Base-by-base conservation (phyloP, 2,797 vertebrate genomes). In the Sebastiscus albofasciatus region DNA sequence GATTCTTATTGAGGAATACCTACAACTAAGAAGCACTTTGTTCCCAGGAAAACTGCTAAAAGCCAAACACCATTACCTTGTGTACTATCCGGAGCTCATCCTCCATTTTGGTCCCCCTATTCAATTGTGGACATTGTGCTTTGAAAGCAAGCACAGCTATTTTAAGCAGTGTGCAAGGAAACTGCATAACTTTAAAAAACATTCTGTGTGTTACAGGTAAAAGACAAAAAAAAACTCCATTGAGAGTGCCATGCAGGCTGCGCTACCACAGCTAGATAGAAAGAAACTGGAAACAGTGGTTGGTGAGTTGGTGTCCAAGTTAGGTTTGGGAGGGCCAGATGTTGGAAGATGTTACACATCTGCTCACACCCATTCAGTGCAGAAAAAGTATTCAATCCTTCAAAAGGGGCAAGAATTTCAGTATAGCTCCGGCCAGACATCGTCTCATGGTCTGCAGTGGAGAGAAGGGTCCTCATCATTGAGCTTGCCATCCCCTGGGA, bases 101-200 rank as follows among this genome's bases (percentile, higher is more conserved):
- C 54, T 76, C 3, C 24, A 9, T 5, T 60, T 76, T 67, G 64
- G 36, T 58, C 73, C 73, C 73, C 24, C 59, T 4, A 67, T 67
- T 67, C 8, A 8, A 9, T 46, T 76, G 16, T 67, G 54, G 34
- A 67, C 62, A 16, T 33, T 74, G 22, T 27, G 13, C 27, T 74
- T 64, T 27, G 60, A 9, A 74, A 74, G 72, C 14, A 74, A 74
- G 20, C 72, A 54, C 20, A n/a, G 6, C 2, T 64, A 33, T 64
- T 73, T 73, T 52, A 73, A 54, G n/a, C 20, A 34, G 7, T 64
- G 59, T 64, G 60, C 42, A 54, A 62, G 71, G 46, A 78, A 71
- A 24, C 39, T 78, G 27, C 56, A 62, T 27, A 71, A 80, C n/a
- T 42, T 72, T 42, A 72, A 71, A 71, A 79, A 65, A n/a, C 2